Base-by-base conservation (phyloP, 2,797 vertebrate species). In the Phataginus tricuspis region DNA sequence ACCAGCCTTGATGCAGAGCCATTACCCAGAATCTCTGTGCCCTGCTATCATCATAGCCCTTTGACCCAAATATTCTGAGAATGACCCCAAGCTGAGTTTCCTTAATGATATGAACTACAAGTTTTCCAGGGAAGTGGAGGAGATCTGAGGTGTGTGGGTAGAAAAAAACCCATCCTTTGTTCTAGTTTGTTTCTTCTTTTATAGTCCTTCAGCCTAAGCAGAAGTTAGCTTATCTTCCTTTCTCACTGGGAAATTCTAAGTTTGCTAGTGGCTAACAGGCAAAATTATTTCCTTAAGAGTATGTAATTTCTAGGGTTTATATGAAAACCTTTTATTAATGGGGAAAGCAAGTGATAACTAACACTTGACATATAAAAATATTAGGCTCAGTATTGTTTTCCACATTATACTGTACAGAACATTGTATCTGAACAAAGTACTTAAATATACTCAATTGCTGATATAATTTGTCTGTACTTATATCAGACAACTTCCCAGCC, bases 401-500 rank as follows among this genome's bases (percentile, higher is more conserved):
- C 68, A 90, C 29, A 27, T 84, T 72, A 69, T 49, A 66, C 7
- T 64, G 51, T 19, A 93, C 12, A 90, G 19, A 79, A 79, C 9
- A 75, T 90, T 72, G 25, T 85, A 72, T 63, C 18, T 93, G 63
- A 95, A 87, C 11, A 11, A 80, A 94, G 9, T 19, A 75, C 42
- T 84, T 85, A 95, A 80, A 37, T 85, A 57, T 25, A 78, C 34
- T 86, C 7, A 55, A 55, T 45, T 45, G 55, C 42, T 45, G 45
- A 45, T 45, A 45, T 45, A 45, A 29, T 84, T 83, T 91, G 34
- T 89, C 9, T 45, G 45, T 45, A 45, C 10, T 92, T 71, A 71
- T 91, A 92, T 37, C 29, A 86, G 27, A 95, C 64, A 88, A 80
- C 19, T 42, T 79, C 83, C 90, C 37, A 80, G 68, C 25, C 23